Evolutionary conservation across 2,113 vertebrate genomes (phyloP), one percentile per base, ranked within the genome.

Genomic region (Orcinus orca): DNA sequence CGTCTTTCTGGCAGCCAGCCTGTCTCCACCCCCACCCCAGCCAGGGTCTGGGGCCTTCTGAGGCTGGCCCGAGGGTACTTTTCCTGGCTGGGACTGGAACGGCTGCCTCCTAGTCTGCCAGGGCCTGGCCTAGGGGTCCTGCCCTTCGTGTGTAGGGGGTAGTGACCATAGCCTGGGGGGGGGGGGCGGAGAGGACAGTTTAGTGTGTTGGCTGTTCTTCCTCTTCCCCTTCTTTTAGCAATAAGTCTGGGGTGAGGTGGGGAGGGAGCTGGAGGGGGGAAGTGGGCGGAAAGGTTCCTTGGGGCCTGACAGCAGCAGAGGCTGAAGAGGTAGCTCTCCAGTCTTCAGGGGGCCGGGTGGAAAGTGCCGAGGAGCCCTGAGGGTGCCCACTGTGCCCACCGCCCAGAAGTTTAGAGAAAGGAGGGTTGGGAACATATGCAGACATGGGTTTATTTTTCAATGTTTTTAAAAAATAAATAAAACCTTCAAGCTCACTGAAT

Each of bases 391-490:
- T 62, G 0, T 53, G 31, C 73, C 82, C 55, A 2, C 79, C 13
- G 38, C 88, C 90, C 20, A 55, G 23, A 26, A 70, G 74, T 92
- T 71, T 90, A 89, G 76, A 77, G 60, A 60, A 74, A 85, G 50
- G 36, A 77, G 92, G 81, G 47, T 31, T 55, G 86, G 95, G 88
- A 79, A 97, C 73, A 93, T 70, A 97, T 18, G 76, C 80, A 97
- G 96, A 98, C 97, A 21, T 93, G 96, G 97, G 96, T 98, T 97
- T 98, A 98, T 98, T 98, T 98, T 98, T 98, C 93, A 98, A 97
- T 44, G n/a, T 97, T 98, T 98, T 98, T 96, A 33, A 93, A 95
- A 93, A 93, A 96, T 71, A 95, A 96, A 96, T 91, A 96, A 98
- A 92, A 90, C 23, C 90, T 97, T 70, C 62, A 70, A 58, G 65